These are phyloP conservation scores for Lepus timidus DNA, from an alignment of 2,113 vertebrate species.

Conservation along the genomic window DNA sequence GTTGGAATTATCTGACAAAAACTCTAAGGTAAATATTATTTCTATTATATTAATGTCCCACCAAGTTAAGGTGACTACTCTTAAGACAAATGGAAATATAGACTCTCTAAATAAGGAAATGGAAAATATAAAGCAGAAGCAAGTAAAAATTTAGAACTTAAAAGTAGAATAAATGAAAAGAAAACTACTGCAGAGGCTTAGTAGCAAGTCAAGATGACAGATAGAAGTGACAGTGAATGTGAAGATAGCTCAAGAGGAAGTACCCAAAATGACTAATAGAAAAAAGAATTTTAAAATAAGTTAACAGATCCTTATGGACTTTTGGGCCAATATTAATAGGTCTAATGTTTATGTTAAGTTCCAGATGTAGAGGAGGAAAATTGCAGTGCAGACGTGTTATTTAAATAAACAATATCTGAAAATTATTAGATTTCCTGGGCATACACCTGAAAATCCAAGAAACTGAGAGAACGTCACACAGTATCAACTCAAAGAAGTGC, in stretches of 20 bases:
- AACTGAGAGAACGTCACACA: not conserved
- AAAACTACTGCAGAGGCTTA: not conserved
- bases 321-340: not conserved
- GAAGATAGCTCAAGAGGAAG: conserved; percentile 28
- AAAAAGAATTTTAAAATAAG: conserved; percentile 39
- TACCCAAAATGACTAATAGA: not conserved
- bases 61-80: not conserved
- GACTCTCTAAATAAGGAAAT: not conserved
- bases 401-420: not conserved
- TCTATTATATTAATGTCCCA: not conserved
- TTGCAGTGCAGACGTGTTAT: not conserved
- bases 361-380: conserved; percentile 5
- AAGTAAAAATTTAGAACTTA: conserved; percentile 31
- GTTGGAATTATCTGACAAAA: conserved; percentile 35
- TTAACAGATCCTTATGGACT: not conserved
- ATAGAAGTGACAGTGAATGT: conserved; percentile 1
- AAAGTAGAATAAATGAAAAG: not conserved
- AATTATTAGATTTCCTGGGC: not conserved
- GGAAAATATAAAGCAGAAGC: conserved; percentile 9
- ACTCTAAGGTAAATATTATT: not conserved
- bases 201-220: not conserved
- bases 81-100: conserved; percentile 48
- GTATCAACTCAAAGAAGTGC: conserved; percentile 8
- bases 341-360: conserved; percentile 30
- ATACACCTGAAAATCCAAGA: not conserved